These are phyloP conservation scores for Marcusenius ussheri DNA, from an alignment of 2,113 vertebrate genomes.

Conservation along the genomic window DNA sequence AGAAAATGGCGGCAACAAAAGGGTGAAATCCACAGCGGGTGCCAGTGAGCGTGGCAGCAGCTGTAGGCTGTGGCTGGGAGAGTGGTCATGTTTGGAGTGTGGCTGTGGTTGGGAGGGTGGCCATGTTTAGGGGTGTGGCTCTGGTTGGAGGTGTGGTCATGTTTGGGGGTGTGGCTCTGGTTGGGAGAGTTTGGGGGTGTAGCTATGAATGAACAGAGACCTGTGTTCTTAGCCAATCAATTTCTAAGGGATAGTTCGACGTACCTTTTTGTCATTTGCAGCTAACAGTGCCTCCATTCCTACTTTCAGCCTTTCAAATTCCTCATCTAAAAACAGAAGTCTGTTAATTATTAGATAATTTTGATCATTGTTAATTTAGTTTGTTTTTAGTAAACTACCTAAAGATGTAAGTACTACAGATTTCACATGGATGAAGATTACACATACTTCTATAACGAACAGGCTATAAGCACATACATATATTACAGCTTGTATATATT, in stretches of 20 bases:
- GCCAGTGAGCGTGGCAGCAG: background rate
- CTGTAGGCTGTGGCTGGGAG: background rate
- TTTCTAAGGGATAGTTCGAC: background rate
- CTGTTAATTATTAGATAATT: background rate
- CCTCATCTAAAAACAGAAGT: constrained; percentile 71
- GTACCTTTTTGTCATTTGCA: constrained; percentile 90
- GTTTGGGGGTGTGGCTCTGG: background rate
- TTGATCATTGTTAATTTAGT: background rate
- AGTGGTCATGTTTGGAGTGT: background rate
- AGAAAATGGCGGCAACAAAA: background rate
- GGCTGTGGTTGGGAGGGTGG: background rate
- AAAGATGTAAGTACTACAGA: background rate
- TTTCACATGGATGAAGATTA: background rate
- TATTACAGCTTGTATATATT: background rate
- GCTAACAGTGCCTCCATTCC: constrained; percentile 84
- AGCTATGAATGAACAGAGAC: background rate
- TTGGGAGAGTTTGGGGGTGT: background rate
- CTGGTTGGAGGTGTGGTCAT: background rate
- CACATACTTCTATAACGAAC: background rate
- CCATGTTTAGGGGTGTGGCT: background rate
- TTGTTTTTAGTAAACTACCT: background rate
- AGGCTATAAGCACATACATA: background rate
- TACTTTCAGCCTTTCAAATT: constrained; percentile 81
- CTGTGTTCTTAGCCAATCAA: background rate
- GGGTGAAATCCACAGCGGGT: background rate